phyloP scores from a whole-genome alignment of 2,113 vertebrate genomes.

The Pyxicephalus adspersus region DNA sequence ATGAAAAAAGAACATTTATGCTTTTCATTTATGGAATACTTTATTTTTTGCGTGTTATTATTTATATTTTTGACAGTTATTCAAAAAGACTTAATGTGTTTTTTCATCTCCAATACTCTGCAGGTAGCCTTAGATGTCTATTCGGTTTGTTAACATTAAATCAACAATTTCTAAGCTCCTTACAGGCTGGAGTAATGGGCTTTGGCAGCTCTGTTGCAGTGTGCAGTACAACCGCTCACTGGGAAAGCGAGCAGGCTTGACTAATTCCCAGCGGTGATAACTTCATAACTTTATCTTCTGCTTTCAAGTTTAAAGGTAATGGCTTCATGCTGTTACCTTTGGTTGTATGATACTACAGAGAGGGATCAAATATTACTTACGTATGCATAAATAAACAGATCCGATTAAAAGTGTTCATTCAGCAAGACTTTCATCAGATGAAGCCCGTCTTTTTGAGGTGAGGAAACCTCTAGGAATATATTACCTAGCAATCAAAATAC shows the following conservation, averaged over 20 bases:
- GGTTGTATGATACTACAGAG: slow-evolving; percentile 60
- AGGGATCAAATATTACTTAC: slow-evolving; percentile 53
- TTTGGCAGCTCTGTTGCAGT: slow-evolving; percentile 74
- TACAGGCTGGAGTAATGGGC: slow-evolving; percentile 79
- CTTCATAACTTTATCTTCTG: slow-evolving; percentile 78
- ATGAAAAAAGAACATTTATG: background rate
- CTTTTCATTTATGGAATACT: background rate
- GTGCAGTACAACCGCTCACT: slow-evolving; percentile 74
- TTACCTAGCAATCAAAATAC: background rate
- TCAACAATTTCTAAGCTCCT: slow-evolving; percentile 77
- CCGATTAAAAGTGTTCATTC: slow-evolving; percentile 19
- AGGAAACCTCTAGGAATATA: background rate
- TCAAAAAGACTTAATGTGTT: slow-evolving; percentile 72
- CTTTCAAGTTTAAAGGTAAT: slow-evolving; percentile 77
- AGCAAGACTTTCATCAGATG: slow-evolving; percentile 23
- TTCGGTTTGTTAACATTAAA: slow-evolving; percentile 80
- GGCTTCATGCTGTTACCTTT: slow-evolving; percentile 67
- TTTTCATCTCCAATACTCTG: slow-evolving; percentile 70
- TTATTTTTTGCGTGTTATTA: slow-evolving; percentile 33
- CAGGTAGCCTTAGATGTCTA: slow-evolving; percentile 71
- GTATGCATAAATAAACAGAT: slow-evolving; percentile 57
- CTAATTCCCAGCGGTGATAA: slow-evolving; percentile 79
- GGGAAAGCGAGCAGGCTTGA: slow-evolving; percentile 78
- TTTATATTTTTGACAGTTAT: slow-evolving; percentile 59
- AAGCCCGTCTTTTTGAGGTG: background rate